Conservation (phyloP, 2,113 vertebrate species). For the Terrapene triunguis region DNA sequence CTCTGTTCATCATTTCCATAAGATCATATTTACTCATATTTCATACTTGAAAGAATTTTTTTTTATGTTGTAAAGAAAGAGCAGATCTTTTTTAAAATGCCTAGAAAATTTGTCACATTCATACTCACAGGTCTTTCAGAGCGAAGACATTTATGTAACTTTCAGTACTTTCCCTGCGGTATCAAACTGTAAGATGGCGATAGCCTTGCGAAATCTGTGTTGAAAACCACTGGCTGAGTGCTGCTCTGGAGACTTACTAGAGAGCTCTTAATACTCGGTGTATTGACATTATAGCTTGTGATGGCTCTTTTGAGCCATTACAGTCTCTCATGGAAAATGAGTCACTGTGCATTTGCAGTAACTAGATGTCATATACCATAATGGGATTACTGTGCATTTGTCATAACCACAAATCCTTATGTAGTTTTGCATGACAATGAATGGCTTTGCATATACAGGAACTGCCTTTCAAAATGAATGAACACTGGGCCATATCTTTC, state of each 20-base stretch:
- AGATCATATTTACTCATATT: background rate
- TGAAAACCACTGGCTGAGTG: constrained; percentile 19
- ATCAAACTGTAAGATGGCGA: background rate
- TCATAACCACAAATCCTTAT: background rate
- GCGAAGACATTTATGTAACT: background rate
- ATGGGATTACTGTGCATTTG: background rate
- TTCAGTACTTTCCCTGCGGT: background rate
- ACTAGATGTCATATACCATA: background rate
- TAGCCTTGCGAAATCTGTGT: constrained; percentile 10
- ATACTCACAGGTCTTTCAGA: constrained; percentile 12
- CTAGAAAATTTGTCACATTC: rapidly evolving
- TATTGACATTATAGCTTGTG: constrained; percentile 48
- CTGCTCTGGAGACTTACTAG: constrained; percentile 6
- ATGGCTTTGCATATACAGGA: background rate
- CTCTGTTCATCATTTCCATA: background rate
- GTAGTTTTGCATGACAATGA: constrained; percentile 6
- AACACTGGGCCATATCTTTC: background rate
- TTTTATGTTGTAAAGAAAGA: background rate
- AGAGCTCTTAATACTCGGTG: constrained; percentile 30
- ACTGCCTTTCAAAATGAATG: background rate
- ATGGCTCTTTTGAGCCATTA: constrained; percentile 41
- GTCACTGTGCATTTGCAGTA: constrained; percentile 35
- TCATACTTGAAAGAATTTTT: background rate
- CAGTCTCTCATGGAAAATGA: constrained; percentile 3
- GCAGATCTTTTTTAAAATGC: background rate